Evolutionary conservation across 2,888 invertebrate genomes (phyloP), one percentile per base, ranked within the genome.

Genomic region (Helobdella robusta): DNA sequence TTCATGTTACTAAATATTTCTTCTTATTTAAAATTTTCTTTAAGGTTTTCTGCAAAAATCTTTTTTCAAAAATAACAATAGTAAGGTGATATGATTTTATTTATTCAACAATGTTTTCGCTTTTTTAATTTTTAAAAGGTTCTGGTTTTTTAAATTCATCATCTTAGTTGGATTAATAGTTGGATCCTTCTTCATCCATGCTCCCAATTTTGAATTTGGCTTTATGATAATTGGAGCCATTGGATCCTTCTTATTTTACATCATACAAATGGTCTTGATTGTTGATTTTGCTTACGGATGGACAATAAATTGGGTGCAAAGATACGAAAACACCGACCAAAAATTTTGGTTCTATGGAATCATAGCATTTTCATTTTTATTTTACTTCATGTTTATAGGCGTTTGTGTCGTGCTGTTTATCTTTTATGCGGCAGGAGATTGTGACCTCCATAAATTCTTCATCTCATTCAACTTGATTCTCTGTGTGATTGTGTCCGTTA

Each of bases 251-350:
- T 83, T 90, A 63, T 98, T 95, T 81, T 95, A 99, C 72, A 81
- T 99, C 65, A 91, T 99, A 69, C 98, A 99, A 80, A 84, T 98
- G 72, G 87, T 97, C 69, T 84, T 98, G 63, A 90, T 99, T 73
- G 87, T 99, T 73, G 97, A 98, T 79, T 97, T 99, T 82, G 95
- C 95, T 20, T 95, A 99, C 80, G 84, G 87, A 0, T 90, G 95
- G 87, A 95, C 97, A 8, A 94, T 95, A 80, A 85, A 84, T 68
- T 99, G 97, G 97, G 90, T 95, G 72, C 87, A 87, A 79, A 89
- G 89, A 76, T 91, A 88, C 77, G 91, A 93, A 78, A 91, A 93
- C 77, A 86, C 88, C 0, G 88, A 92, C 77, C 89, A 73, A 52
- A 88, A 86, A 74, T 87, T 86, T 71, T 95, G 94, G 88, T 86